Conservation (phyloP, 2,888 invertebrate genomes). For the Ischnura elegans region DNA sequence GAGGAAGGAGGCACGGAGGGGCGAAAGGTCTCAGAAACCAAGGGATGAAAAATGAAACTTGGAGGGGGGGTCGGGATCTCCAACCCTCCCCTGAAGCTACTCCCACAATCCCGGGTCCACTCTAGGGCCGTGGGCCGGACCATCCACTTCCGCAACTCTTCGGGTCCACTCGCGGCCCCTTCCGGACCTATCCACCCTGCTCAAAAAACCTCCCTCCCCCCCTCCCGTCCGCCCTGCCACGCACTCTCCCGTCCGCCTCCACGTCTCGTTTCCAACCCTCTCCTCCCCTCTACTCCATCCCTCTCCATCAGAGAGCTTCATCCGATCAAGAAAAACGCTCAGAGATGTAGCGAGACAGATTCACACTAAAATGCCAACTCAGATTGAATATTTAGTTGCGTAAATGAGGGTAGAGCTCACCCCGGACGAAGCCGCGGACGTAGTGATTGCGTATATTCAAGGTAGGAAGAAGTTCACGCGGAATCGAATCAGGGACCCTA, state of each 20-base stretch:
- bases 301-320: no score
- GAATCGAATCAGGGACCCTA: no score
- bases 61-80: not conserved
- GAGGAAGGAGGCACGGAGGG: not conserved
- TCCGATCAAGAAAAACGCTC: no score
- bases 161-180: conserved; percentile 42
- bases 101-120: not conserved
- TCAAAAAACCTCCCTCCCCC: not conserved
- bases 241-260: not conserved
- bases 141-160: conserved; percentile 41
- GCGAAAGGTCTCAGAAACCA: not conserved
- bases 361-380: no score
- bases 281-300: no score
- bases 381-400: no score
- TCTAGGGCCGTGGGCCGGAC: conserved; percentile 3
- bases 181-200: conserved; percentile 43
- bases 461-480: no score
- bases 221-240: not conserved
- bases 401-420: no score
- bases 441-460: no score
- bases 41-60: conserved; percentile 24
- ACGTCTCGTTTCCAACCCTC: not conserved
- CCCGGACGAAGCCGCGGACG: no score
- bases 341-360: no score
- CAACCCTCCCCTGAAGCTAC: not conserved